phyloP scores from a whole-genome alignment of 2,888 invertebrate species.

The Aromia moschata region DNA sequence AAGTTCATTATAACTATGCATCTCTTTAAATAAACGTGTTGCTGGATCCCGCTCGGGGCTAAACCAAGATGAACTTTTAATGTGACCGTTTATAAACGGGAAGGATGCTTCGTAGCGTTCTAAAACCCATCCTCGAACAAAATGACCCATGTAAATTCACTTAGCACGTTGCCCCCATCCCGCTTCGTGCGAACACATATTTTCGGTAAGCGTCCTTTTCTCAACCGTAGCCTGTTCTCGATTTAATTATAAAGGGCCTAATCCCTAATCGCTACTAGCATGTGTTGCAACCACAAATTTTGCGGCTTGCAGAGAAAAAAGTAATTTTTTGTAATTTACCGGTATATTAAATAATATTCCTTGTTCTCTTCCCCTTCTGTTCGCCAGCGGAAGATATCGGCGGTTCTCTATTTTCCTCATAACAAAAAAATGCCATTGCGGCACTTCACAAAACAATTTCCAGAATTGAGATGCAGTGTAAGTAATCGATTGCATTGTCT shows the following conservation, averaged over 20 bases:
- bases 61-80: conserved; percentile 53
- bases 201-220: conserved; percentile 17
- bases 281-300: conserved; percentile 21
- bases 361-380: neutral
- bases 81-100: conserved; percentile 47
- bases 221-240: conserved; percentile 9
- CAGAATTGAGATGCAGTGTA: too few relatives aligned
- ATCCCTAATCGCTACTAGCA: conserved; percentile 15
- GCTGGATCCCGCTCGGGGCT: conserved; percentile 49
- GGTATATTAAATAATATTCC: conserved; percentile 14
- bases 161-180: conserved; percentile 43
- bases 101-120: conserved; percentile 20
- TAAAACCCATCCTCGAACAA: conserved; percentile 40
- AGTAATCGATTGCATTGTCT: too few relatives aligned
- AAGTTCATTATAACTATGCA: conserved; percentile 55
- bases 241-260: conserved; percentile 22
- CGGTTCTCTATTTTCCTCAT: neutral
- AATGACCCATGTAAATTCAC: conserved; percentile 55
- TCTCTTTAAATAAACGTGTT: conserved; percentile 54
- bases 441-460: too few relatives aligned
- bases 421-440: too few relatives aligned
- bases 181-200: conserved; percentile 12
- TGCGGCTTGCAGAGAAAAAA: conserved; percentile 9
- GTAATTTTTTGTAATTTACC: conserved; percentile 11
- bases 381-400: neutral